Percentiles rank a stretch among this genome's conserved stretches.
phyloP scores from a whole-genome alignment of 1,140 invertebrate species.

The Drosophila mayri region DNA sequence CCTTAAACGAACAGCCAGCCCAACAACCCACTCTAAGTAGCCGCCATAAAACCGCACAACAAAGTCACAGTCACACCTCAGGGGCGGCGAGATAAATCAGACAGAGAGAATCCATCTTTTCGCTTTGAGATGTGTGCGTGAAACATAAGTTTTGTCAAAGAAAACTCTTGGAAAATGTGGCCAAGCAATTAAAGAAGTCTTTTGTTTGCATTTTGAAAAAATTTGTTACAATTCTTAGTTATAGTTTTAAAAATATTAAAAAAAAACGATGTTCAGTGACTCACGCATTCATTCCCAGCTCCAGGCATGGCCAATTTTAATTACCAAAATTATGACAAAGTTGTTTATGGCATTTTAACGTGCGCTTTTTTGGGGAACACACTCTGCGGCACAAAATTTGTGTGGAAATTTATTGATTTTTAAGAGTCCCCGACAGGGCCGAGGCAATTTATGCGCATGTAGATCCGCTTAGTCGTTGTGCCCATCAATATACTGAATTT shows the following conservation, averaged over 20 bases:
- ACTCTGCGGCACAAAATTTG: slow-evolving; percentile 58
- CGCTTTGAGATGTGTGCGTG: slow-evolving; percentile 19
- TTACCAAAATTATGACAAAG: slow-evolving; percentile 84
- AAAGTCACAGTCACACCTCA: slow-evolving; percentile 69
- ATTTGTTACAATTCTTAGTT: too few species aligned
- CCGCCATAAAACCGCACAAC: slow-evolving; percentile 68
- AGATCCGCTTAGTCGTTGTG: slow-evolving; percentile 77
- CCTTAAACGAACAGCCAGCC: slow-evolving; percentile 1
- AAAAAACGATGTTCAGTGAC: not conserved
- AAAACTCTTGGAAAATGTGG: not conserved
- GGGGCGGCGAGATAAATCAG: slow-evolving; percentile 73
- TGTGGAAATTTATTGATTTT: slow-evolving; percentile 80
- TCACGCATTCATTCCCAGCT: slow-evolving; percentile 7
- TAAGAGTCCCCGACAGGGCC: slow-evolving; percentile 62
- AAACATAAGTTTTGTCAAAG: not conserved
- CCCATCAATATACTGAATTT: slow-evolving; percentile 74
- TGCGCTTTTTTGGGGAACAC: slow-evolving; percentile 49
- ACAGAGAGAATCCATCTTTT: slow-evolving; percentile 8
- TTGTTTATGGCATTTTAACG: slow-evolving; percentile 81
- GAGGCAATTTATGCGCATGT: slow-evolving; percentile 62
- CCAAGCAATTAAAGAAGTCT: too few species aligned
- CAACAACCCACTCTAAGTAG: slow-evolving; percentile 48
- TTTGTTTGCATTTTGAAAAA: too few species aligned
- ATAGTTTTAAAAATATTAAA: not conserved
- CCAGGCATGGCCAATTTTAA: slow-evolving; percentile 77